phyloP scores from a whole-genome alignment of 2,113 vertebrate species.

The Taurulus bubalis region DNA sequence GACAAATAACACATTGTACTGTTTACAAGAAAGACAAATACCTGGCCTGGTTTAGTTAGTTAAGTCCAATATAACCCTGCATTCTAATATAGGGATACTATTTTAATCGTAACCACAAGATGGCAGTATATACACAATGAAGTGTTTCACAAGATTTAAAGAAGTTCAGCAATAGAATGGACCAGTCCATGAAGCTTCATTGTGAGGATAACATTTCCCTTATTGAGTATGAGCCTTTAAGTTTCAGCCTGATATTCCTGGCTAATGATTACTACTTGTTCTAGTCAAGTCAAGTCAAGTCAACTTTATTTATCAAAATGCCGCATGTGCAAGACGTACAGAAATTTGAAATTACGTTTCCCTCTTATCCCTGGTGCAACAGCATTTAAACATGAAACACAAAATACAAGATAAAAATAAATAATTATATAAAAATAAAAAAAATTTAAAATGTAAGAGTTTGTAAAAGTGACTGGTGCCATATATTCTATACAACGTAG shows the following conservation, averaged over 20 bases:
- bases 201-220: conserved; percentile 16
- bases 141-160: conserved; percentile 17
- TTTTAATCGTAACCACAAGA: conserved; percentile 47
- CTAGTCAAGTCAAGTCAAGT: too few relatives aligned
- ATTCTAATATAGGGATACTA: background rate
- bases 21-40: background rate
- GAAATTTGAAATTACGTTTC: too few relatives aligned
- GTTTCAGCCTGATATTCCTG: background rate
- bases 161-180: conserved; percentile 11
- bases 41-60: background rate
- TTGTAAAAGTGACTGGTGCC: too few relatives aligned
- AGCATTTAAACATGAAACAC: too few relatives aligned
- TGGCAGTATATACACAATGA: conserved; percentile 54
- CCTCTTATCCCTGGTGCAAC: too few relatives aligned
- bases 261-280: background rate
- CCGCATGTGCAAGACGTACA: too few relatives aligned
- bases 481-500: background rate
- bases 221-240: conserved; percentile 8
- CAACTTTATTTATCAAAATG: too few relatives aligned
- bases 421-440: too few relatives aligned
- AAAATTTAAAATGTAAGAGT: too few relatives aligned
- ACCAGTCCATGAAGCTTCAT: conserved; percentile 2
- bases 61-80: background rate
- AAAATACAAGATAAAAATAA: too few relatives aligned
- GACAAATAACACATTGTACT: background rate